Conservation (phyloP, 2,797 vertebrate species). For the Platyrinchus mystaceus region DNA sequence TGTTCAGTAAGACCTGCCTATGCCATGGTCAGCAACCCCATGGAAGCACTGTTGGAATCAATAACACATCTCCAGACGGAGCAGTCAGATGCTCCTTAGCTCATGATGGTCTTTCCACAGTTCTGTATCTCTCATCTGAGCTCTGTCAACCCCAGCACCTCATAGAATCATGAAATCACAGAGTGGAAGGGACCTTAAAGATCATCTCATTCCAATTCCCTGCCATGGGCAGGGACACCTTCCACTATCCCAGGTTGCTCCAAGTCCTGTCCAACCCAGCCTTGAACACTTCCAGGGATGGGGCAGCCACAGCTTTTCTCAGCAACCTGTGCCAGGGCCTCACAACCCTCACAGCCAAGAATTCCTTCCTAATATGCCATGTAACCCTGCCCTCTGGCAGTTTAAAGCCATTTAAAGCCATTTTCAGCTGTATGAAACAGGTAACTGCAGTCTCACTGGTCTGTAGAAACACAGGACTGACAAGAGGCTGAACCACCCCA, state of each 20-base stretch:
- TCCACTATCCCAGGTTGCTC: rapidly evolving
- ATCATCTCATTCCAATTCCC: rapidly evolving
- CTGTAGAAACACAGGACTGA: not conserved
- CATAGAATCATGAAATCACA: not conserved
- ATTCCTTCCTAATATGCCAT: not conserved
- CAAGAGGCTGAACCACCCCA: not conserved
- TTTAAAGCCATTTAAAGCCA: not conserved
- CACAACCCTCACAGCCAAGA: rapidly evolving
- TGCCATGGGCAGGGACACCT: not conserved
- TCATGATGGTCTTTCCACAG: not conserved
- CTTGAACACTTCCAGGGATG: not conserved
- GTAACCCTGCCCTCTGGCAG: not conserved
- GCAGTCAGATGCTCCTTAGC: not conserved
- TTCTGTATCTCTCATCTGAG: not conserved
- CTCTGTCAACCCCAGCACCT: not conserved
- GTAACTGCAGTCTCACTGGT: not conserved
- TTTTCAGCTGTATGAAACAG: not conserved
- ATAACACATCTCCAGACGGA: not conserved
- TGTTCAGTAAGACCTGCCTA: not conserved
- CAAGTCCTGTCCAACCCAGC: rapidly evolving
- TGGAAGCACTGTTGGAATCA: not conserved
- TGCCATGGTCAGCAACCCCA: not conserved
- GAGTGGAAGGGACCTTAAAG: not conserved
- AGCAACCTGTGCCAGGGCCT: rapidly evolving
- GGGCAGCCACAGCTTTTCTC: not conserved